These are phyloP conservation scores for Probaryconus sp. DNA, from an alignment of 1,140 invertebrate genomes.

Conservation along the genomic window DNA sequence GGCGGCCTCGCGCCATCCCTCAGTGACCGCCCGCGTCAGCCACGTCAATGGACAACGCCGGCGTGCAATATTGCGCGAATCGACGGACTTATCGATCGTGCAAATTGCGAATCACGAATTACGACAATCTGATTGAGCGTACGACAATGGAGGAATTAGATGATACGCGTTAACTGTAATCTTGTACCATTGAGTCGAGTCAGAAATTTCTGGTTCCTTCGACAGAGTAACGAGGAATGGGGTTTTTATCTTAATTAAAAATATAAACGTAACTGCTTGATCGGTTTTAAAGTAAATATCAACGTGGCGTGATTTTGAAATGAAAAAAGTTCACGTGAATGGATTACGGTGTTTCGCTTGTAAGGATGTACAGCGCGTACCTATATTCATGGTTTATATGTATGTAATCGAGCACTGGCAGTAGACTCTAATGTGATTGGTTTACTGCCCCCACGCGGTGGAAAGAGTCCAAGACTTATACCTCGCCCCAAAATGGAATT, in stretches of 20 bases:
- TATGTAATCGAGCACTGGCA: slow-evolving; percentile 55
- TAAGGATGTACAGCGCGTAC: slow-evolving; percentile 21
- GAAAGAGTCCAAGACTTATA: slow-evolving; percentile 63
- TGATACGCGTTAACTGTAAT: slow-evolving; percentile 26
- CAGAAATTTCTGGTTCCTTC: slow-evolving; percentile 29
- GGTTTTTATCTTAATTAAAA: not conserved
- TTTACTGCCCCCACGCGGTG: slow-evolving; percentile 64
- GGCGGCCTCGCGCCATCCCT: slow-evolving; percentile 15
- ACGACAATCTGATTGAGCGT: slow-evolving; percentile 33
- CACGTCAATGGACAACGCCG: not conserved
- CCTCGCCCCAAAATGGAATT: slow-evolving; percentile 69
- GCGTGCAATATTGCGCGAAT: slow-evolving; percentile 10
- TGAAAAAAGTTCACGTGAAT: slow-evolving; percentile 55
- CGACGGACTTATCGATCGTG: slow-evolving; percentile 39
- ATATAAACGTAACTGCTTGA: slow-evolving; percentile 24
- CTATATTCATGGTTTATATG: slow-evolving; percentile 36
- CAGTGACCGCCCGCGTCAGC: not conserved
- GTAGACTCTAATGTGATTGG: slow-evolving; percentile 72
- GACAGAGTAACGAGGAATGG: too few relatives aligned
- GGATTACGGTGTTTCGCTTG: slow-evolving; percentile 48
- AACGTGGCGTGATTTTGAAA: slow-evolving; percentile 47
- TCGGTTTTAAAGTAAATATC: slow-evolving; percentile 55
- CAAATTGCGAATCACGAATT: slow-evolving; percentile 21
- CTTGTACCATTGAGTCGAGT: not conserved
- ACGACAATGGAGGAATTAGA: slow-evolving; percentile 39